Evolutionary conservation across 2,113 vertebrate genomes (phyloP).

Genomic region (Picathartes gymnocephalus): DNA sequence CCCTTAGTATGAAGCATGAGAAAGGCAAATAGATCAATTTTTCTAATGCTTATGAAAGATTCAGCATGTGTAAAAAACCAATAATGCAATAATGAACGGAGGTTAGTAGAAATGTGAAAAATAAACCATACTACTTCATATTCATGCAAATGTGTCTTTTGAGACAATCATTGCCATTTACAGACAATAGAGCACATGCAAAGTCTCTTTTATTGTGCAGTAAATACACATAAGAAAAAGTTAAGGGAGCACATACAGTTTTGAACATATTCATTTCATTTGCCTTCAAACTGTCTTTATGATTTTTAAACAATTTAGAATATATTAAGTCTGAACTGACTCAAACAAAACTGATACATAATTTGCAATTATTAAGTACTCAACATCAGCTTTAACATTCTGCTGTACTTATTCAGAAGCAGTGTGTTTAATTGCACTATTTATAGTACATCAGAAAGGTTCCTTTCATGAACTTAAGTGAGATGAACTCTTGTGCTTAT

Average conservation of each 20-base stretch:
- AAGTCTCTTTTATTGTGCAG: constrained; percentile 66
- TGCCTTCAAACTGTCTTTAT: not conserved
- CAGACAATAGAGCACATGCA: constrained; percentile 76
- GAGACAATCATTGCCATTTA: constrained; percentile 64
- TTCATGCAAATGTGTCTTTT: constrained; percentile 47
- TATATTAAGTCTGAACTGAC: constrained; percentile 23
- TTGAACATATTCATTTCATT: constrained; percentile 43
- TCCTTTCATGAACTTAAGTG: not conserved
- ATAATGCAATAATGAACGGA: not conserved
- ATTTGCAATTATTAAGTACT: constrained; percentile 22
- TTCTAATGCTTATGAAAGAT: not conserved
- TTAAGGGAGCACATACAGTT: constrained; percentile 51
- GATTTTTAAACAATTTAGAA: constrained; percentile 59
- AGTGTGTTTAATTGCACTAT: constrained; percentile 41
- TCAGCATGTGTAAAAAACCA: not conserved
- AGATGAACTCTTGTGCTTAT: constrained; percentile 43
- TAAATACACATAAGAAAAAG: constrained; percentile 63
- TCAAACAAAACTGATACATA: constrained; percentile 47
- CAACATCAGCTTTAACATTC: constrained; percentile 35
- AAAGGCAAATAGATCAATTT: not conserved
- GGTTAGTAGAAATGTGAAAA: constrained; percentile 40
- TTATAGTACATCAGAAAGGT: constrained; percentile 38
- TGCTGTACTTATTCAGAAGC: constrained; percentile 18
- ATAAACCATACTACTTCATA: constrained; percentile 4
- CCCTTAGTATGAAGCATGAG: not conserved